Conservation (phyloP, 2,797 vertebrate genomes). For the Rhinogobio ventralis region DNA sequence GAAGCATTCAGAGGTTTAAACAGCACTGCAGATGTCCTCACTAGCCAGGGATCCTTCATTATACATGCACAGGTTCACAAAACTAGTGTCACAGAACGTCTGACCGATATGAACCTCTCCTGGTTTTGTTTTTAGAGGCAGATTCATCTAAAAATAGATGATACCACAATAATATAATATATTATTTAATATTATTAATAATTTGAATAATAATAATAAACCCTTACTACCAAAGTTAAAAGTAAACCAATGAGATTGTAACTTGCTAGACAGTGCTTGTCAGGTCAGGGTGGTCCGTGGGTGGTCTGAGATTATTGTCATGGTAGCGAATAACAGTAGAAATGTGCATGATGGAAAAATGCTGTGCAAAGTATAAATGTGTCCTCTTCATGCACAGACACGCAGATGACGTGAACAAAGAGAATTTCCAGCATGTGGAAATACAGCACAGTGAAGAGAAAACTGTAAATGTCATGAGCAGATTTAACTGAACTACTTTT, state of each 20-base stretch:
- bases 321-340: constrained; percentile 63
- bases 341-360: constrained; percentile 50
- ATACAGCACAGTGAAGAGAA: neutral
- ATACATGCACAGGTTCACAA: constrained; percentile 59
- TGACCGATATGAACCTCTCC: no score
- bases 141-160: constrained; percentile 14
- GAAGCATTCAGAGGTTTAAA: constrained; percentile 49
- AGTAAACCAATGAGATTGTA: neutral
- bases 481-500: constrained; percentile 23
- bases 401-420: constrained; percentile 57
- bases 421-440: neutral
- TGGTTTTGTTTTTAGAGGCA: neutral
- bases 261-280: neutral
- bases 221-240: neutral
- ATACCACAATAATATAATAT: neutral
- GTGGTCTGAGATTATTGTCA: constrained; percentile 30
- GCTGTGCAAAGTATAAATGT: constrained; percentile 34
- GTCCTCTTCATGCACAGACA: constrained; percentile 66
- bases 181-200: no score
- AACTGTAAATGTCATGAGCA: constrained; percentile 23
- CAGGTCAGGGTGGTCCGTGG: neutral
- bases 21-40: constrained; percentile 47
- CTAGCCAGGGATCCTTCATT: constrained; percentile 60
- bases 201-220: neutral
- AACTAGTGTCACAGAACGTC: constrained; percentile 35